Conservation (phyloP, 2,113 vertebrate species). For the Dicaeum eximium region DNA sequence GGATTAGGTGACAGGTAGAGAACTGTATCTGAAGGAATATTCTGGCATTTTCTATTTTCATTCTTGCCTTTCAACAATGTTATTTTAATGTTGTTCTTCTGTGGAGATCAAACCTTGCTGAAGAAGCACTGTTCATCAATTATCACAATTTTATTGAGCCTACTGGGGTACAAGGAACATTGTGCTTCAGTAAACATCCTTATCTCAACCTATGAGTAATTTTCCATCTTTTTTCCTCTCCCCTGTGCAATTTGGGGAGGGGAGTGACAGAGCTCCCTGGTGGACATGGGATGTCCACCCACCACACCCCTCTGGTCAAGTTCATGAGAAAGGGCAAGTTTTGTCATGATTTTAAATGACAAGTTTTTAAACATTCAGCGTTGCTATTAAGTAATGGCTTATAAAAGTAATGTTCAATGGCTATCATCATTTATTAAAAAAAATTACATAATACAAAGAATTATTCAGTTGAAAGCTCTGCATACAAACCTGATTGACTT, state of each 20-base stretch:
- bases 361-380: background rate
- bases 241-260: background rate
- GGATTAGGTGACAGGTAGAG: background rate
- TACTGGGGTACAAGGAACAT: background rate
- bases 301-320: background rate
- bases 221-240: background rate
- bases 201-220: background rate
- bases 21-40: background rate
- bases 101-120: background rate
- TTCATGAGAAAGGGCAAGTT: background rate
- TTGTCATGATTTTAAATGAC: background rate
- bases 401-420: background rate
- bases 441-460: background rate
- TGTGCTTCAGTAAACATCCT: background rate
- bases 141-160: background rate
- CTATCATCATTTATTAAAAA: background rate
- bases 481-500: background rate
- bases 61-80: background rate
- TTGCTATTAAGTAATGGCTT: background rate
- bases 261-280: background rate
- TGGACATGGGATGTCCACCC: background rate
- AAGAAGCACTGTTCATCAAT: background rate
- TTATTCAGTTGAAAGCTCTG: background rate
- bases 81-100: background rate
- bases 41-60: background rate